Evolutionary conservation across 2,888 invertebrate genomes (phyloP), one percentile per base, ranked within the genome.

Genomic region (Parnassius orleans): DNA sequence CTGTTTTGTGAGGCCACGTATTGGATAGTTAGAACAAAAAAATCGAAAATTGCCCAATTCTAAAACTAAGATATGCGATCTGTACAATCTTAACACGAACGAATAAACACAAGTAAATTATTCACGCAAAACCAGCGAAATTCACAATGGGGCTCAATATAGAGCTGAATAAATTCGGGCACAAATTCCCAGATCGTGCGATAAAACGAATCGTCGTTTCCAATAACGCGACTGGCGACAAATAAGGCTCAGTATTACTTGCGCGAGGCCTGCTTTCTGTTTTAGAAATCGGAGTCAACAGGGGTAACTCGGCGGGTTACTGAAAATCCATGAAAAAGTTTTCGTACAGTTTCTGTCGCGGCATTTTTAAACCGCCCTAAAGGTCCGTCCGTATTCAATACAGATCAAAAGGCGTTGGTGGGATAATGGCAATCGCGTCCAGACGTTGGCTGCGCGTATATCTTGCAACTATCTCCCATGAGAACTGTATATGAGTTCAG

Each of bases 101-200:
- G 51, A 41, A 51, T 19, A 63, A 55, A 63, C 54, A 56, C 63
- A 56, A 52, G 60, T 60, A 53, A 63, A 63, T 60, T 53, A 63
- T 63, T 70, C 69, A 68, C 68, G 67, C 69, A 68, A 65, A 56
- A 63, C 59, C 67, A 68, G 68, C 69, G 67, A 66, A 56, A 63
- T 55, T 60, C 56, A 60, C 63, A 63, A 71, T 69, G 73, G 62
- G 65, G 74, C 69, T 73, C 78, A 76, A 79, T 79, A 80, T 76
- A 73, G 70, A 72, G 65, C 65, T 68, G 66, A 67, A 74, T 74
- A 74, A 76, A 79, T 78, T 76, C 69, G 68, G 71, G 74, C 75
- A 76, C 74, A 73, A 73, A 78, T 79, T 77, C 73, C 74, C 72
- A 71, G 70, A 75, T 74, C 75, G 72, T 71, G 69, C 74, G 67